Percentiles rank a stretch among this genome's conserved stretches.
phyloP scores from a whole-genome alignment of 2,113 vertebrate species.

The Bostrychus sinensis region DNA sequence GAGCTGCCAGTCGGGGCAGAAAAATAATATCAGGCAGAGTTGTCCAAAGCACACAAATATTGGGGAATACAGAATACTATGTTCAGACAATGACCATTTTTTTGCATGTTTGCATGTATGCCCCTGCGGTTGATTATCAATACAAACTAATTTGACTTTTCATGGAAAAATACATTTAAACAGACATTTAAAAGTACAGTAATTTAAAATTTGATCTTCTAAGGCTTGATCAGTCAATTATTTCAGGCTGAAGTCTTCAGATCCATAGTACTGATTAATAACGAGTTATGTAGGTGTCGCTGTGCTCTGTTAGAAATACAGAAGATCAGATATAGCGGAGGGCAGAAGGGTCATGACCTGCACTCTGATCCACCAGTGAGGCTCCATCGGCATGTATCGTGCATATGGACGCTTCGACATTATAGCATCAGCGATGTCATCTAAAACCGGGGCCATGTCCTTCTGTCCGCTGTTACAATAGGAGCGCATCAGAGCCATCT shows the following conservation, averaged over 20 bases:
- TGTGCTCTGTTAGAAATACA: constrained; percentile 74
- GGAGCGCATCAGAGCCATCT: constrained; percentile 79
- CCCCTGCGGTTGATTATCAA: too few species aligned
- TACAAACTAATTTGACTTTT: too few species aligned
- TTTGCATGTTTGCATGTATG: constrained; percentile 11
- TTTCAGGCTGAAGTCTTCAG: constrained; percentile 13
- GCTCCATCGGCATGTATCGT: constrained; percentile 84
- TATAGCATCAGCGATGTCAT: constrained; percentile 82
- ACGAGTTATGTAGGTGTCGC: not conserved
- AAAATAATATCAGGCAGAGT: constrained; percentile 14
- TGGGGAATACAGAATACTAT: not conserved
- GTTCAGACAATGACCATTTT: too few species aligned
- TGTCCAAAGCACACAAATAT: not conserved
- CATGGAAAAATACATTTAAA: constrained; percentile 27
- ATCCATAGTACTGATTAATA: constrained; percentile 20
- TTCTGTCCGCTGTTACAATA: constrained; percentile 78
- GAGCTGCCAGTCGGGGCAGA: constrained; percentile 15
- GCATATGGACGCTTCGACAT: constrained; percentile 75
- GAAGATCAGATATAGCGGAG: constrained; percentile 79
- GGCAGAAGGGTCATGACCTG: constrained; percentile 85
- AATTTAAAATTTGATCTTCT: constrained; percentile 27
- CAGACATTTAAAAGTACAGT: constrained; percentile 27
- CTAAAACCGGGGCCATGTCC: constrained; percentile 75
- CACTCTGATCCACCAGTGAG: constrained; percentile 85
- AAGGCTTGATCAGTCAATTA: constrained; percentile 50